These are phyloP conservation scores for Deroptyus accipitrinus DNA, from an alignment of 2,113 vertebrate species.

Conservation along the genomic window DNA sequence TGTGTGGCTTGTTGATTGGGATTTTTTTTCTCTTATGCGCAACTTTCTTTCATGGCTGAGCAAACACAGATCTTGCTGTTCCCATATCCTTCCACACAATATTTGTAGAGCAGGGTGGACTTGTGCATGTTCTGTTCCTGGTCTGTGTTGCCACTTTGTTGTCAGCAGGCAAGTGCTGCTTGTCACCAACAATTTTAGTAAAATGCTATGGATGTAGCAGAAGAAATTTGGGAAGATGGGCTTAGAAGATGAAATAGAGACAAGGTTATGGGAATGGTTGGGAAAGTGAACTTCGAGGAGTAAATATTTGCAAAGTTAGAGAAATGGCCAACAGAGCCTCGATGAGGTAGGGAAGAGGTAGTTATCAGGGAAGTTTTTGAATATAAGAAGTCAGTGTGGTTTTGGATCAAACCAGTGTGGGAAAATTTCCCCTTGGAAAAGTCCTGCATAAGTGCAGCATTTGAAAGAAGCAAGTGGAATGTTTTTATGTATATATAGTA, in stretches of 20 bases:
- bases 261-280: background rate
- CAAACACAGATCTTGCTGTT: constrained; percentile 15
- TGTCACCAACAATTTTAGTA: background rate
- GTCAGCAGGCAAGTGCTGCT: background rate
- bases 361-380: background rate
- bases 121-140: background rate
- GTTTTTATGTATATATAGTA: background rate
- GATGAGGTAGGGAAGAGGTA: background rate
- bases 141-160: background rate
- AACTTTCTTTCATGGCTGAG: background rate
- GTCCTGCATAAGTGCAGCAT: background rate
- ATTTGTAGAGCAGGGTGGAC: background rate
- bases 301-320: background rate
- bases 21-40: background rate
- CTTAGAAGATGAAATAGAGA: background rate
- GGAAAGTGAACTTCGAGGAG: background rate
- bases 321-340: background rate
- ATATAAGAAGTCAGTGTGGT: background rate
- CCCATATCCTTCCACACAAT: background rate
- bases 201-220: background rate
- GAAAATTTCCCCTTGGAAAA: background rate
- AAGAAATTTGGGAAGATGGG: background rate
- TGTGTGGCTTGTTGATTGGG: background rate
- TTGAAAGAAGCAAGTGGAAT: background rate
- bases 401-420: background rate